Base-by-base conservation (phyloP, 2,888 invertebrate genomes). In the Drosophila emarginata region DNA sequence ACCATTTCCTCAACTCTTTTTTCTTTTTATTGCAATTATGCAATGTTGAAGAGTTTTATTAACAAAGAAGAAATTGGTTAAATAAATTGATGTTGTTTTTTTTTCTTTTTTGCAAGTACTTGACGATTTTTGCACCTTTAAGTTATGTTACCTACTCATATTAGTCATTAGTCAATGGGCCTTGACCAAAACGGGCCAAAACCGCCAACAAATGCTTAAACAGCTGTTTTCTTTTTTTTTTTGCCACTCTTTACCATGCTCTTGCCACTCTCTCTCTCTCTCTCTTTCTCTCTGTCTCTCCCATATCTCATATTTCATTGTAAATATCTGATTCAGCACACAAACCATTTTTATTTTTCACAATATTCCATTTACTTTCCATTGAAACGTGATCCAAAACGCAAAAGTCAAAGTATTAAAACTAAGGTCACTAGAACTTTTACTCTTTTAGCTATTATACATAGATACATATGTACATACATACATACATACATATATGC, bases 351-450 rank as follows among this genome's bases (percentile, higher is more conserved):
- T 28, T 70, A 57, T 68, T 63, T 63, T 63, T 72, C 64, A n/a
- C n/a, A n/a, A n/a, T n/a, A n/a, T 64, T 58, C 76, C 21, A 57
- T 18, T 37, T 23, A 26, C 21, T 36, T 12, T 54, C 36, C 23
- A 37, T 23, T 45, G 45, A 45, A 45, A 45, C 45, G 45, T 45
- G 45, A 45, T 45, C 11, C 18, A 21, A 45, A 45, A 12, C 4
- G 9, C 11, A 45, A 45, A 62, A 69, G 69, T 69, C 69, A 53
- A 9, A 32, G n/a, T n/a, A n/a, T n/a, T 11, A 32, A 32, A 7
- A 32, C 32, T 45, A 53, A 45, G 45, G 71, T 32, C 63, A 63
- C 54, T 54, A 18, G 18, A 63, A 71, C 63, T 71, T 58, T 63
- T 70, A 70, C 37, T 57, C 14, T 39, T 40, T 40, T 40, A 40